Conservation (phyloP, 1,140 invertebrate genomes). For the Hyles vespertilio region DNA sequence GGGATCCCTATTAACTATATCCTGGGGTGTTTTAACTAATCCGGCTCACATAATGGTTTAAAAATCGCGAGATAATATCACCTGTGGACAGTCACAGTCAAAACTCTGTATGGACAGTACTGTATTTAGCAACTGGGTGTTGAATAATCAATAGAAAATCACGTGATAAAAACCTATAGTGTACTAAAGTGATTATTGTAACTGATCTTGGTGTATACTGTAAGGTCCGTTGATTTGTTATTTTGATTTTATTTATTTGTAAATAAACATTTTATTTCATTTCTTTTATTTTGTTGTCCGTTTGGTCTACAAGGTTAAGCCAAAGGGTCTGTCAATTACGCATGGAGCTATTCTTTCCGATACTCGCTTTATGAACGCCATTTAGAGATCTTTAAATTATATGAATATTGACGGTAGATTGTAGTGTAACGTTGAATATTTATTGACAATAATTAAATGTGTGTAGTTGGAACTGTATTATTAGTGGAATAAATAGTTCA, state of each 20-base stretch:
- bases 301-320: neutral
- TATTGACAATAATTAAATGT: constrained; percentile 59
- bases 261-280: constrained; percentile 25
- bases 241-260: constrained; percentile 26
- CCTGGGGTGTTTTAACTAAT: too few species aligned
- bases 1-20: too few species aligned
- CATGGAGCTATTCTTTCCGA: neutral
- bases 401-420: constrained; percentile 17
- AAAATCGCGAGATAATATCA: too few species aligned
- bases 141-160: too few species aligned
- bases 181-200: too few species aligned
- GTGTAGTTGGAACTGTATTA: constrained; percentile 34
- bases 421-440: constrained; percentile 18
- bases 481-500: constrained; percentile 42
- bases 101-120: too few species aligned
- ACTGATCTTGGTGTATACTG: neutral
- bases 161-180: too few species aligned
- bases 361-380: constrained; percentile 2
- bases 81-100: too few species aligned
- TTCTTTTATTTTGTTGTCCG: constrained; percentile 17
- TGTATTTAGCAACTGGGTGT: too few species aligned
- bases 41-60: too few species aligned
- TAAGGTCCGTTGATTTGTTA: constrained; percentile 18
- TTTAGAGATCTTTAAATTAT: constrained; percentile 1
- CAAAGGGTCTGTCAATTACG: too few species aligned